phyloP scores from a whole-genome alignment of 2,888 invertebrate species.

The Mythimna ferrago region DNA sequence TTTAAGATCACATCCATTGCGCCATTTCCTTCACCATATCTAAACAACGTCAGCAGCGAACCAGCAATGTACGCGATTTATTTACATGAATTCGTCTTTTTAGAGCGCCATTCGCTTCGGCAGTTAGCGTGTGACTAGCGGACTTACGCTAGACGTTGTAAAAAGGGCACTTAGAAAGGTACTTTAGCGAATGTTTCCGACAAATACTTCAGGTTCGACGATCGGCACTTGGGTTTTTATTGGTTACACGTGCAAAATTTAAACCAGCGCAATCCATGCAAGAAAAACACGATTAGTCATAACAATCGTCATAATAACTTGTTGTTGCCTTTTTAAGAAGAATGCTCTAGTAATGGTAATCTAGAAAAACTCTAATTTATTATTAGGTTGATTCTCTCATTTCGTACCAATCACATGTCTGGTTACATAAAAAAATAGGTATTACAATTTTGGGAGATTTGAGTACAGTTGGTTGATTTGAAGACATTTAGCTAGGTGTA shows the following conservation, averaged over 20 bases:
- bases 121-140: constrained; percentile 44
- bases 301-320: not conserved
- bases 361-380: too few species aligned
- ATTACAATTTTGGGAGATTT: too few species aligned
- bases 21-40: constrained; percentile 22
- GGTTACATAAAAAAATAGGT: too few species aligned
- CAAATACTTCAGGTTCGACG: constrained; percentile 23
- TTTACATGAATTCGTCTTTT: constrained; percentile 38
- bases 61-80: constrained; percentile 36
- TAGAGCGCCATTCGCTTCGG: constrained; percentile 49
- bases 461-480: too few species aligned
- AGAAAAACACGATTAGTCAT: constrained; percentile 31
- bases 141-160: constrained; percentile 51
- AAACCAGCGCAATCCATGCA: not conserved
- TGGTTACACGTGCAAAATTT: constrained; percentile 36
- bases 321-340: too few species aligned
- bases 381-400: too few species aligned
- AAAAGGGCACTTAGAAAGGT: constrained; percentile 48
- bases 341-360: too few species aligned
- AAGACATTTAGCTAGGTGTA: too few species aligned
- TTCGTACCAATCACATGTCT: too few species aligned
- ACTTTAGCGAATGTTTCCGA: constrained; percentile 14
- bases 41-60: constrained; percentile 22
- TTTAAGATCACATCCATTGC: constrained; percentile 37
- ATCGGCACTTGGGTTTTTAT: constrained; percentile 16